Evolutionary conservation across 2,797 vertebrate genomes (phyloP).

Genomic region (Chrysocyon brachyurus): DNA sequence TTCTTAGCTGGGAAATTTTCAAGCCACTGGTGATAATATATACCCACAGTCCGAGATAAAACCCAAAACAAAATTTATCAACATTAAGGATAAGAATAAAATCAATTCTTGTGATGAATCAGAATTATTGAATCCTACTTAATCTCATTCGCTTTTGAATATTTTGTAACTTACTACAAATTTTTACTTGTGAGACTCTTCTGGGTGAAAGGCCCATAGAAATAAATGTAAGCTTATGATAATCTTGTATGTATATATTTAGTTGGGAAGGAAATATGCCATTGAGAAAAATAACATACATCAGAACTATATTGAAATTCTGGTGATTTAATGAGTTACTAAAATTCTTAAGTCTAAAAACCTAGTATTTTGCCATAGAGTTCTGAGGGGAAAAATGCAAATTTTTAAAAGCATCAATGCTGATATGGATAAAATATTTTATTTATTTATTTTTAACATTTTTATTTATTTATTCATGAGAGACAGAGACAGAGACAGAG

Average conservation of each 20-base stretch:
- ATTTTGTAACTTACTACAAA: conserved; percentile 13
- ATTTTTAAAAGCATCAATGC: neutral
- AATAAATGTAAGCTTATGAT: neutral
- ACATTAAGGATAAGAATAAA: neutral
- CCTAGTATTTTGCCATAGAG: neutral
- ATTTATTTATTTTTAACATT: no score
- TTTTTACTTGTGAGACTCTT: conserved; percentile 20
- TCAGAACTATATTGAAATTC: neutral
- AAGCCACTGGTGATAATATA: conserved; percentile 48
- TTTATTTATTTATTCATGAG: no score
- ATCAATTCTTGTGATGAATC: neutral
- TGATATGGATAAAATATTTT: neutral
- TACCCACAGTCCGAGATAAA: conserved; percentile 25
- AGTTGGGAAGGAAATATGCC: conserved; percentile 62
- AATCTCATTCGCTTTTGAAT: neutral
- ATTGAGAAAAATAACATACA: neutral
- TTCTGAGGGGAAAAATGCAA: neutral
- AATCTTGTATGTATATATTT: neutral
- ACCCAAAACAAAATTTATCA: conserved; percentile 23
- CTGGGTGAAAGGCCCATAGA: neutral
- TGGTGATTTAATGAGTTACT: conserved; percentile 41
- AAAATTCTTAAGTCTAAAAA: conserved; percentile 18
- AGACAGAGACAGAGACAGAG: no score
- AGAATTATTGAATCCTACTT: neutral
- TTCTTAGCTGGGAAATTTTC: conserved; percentile 78